Conservation (phyloP, 1,140 invertebrate species). For the Limonius californicus region DNA sequence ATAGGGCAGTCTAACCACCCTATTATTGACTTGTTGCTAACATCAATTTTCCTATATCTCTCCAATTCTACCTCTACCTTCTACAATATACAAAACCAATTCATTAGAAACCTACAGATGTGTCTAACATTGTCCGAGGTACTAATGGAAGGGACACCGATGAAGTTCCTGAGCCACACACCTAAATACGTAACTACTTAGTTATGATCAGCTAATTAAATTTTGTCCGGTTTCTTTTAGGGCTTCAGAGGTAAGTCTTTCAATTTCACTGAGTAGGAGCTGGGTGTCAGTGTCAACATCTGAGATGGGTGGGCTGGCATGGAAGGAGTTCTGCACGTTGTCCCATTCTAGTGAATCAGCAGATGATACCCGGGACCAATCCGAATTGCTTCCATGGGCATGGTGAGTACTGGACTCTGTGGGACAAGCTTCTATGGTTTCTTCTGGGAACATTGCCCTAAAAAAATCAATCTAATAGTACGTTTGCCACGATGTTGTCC, state of each 20-base stretch:
- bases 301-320: slow-evolving; percentile 37
- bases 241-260: slow-evolving; percentile 52
- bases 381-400: slow-evolving; percentile 38
- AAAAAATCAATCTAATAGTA: slow-evolving; percentile 4
- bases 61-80: too few relatives aligned
- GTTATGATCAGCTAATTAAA: slow-evolving; percentile 37
- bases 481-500: too few relatives aligned
- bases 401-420: slow-evolving; percentile 17
- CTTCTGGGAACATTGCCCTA: slow-evolving; percentile 28
- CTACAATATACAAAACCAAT: too few relatives aligned
- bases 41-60: too few relatives aligned
- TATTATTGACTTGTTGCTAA: too few relatives aligned
- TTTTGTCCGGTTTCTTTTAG: slow-evolving; percentile 51
- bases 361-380: slow-evolving; percentile 53
- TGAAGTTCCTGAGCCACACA: neutral
- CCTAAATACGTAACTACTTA: neutral
- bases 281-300: slow-evolving; percentile 54
- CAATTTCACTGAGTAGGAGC: slow-evolving; percentile 53
- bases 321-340: slow-evolving; percentile 48
- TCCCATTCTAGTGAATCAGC: slow-evolving; percentile 57
- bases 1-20: too few relatives aligned
- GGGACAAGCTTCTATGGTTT: slow-evolving; percentile 12
- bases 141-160: neutral
- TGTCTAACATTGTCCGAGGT: neutral
- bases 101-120: too few relatives aligned